Conservation (phyloP, 2,797 vertebrate genomes). For the Momotus momota region DNA sequence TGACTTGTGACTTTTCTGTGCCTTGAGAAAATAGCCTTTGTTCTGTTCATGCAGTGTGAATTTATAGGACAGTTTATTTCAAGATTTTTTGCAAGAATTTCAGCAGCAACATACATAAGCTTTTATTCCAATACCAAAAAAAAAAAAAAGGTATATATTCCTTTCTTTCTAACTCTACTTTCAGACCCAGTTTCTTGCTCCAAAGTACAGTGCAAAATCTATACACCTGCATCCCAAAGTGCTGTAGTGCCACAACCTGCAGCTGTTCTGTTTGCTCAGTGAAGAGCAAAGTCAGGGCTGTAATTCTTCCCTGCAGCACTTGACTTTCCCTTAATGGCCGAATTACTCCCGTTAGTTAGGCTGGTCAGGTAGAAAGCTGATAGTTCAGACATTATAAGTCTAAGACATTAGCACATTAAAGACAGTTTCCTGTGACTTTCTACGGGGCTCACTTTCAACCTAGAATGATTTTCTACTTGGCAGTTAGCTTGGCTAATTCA, state of each 20-base stretch:
- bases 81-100: not conserved
- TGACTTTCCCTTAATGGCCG: not conserved
- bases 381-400: not conserved
- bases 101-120: not conserved
- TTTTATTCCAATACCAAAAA: not conserved
- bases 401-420: not conserved
- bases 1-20: not conserved
- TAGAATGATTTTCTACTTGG: not conserved
- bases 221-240: not conserved
- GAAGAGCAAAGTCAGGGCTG: not conserved
- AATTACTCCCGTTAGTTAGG: not conserved
- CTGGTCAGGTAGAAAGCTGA: not conserved
- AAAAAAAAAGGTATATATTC: not conserved
- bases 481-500: not conserved
- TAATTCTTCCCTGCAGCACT: not conserved
- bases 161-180: not conserved
- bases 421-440: not conserved
- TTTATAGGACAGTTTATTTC: not conserved
- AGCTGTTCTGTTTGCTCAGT: not conserved
- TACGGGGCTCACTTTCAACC: accelerated
- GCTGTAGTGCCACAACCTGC: not conserved
- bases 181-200: not conserved
- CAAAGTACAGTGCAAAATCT: not conserved
- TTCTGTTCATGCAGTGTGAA: not conserved
- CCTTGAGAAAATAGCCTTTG: not conserved